Conservation (phyloP, 2,888 invertebrate genomes). For the Acrobasis suavella region DNA sequence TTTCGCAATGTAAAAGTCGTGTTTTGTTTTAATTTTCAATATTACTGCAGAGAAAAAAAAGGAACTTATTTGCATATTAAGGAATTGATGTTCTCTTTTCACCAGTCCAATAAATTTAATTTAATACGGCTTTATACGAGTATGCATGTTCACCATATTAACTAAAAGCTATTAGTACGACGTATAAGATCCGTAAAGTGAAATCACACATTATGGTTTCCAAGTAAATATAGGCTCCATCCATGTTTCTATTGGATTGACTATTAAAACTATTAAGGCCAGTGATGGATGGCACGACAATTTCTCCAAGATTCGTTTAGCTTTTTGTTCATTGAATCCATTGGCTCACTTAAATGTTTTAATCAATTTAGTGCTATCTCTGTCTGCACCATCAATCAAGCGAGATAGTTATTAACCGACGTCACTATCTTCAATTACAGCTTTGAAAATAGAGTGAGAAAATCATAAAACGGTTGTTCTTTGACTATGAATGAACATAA, state of each 20-base stretch:
- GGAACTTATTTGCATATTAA: too few relatives aligned
- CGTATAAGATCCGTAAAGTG: too few relatives aligned
- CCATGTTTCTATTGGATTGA: constrained; percentile 24
- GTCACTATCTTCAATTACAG: constrained; percentile 53
- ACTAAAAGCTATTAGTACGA: too few relatives aligned
- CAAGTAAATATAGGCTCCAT: constrained; percentile 2
- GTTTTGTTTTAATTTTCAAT: too few relatives aligned
- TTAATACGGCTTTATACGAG: too few relatives aligned
- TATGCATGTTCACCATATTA: too few relatives aligned
- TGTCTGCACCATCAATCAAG: constrained; percentile 67
- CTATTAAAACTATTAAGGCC: constrained; percentile 50
- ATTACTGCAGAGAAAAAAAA: too few relatives aligned
- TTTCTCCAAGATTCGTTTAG: constrained; percentile 59
- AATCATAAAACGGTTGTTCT: constrained; percentile 40
- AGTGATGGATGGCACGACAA: constrained; percentile 64
- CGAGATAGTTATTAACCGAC: constrained; percentile 58
- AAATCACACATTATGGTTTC: neutral
- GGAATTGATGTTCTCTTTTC: too few relatives aligned
- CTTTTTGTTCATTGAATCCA: constrained; percentile 63
- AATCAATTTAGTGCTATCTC: constrained; percentile 66
- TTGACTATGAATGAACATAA: constrained; percentile 19
- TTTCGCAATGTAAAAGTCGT: too few relatives aligned
- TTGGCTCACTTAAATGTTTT: constrained; percentile 62
- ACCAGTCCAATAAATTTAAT: too few relatives aligned
- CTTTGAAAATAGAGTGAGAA: constrained; percentile 49